Evolutionary conservation across 2,888 invertebrate genomes (phyloP), one percentile per base, ranked within the genome.

Genomic region (Torymus auratus): DNA sequence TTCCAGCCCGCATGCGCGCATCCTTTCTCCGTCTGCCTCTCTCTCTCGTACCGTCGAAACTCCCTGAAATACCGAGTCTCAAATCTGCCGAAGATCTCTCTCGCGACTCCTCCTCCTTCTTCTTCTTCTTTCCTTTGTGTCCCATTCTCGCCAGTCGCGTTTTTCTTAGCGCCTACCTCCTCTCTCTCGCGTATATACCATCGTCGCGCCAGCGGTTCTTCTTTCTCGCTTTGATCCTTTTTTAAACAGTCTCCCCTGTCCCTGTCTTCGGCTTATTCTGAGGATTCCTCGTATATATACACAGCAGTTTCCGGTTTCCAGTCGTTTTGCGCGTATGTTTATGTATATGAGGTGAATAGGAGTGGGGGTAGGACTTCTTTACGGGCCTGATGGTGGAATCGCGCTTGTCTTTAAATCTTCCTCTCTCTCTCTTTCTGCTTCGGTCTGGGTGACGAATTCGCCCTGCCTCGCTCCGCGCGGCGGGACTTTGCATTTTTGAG

Each of bases 241-340:
- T 17, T 64, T 64, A 52, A 41, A 64, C 64, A 64, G 64, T 41
- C 23, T 28, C 53, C 2, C 12, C 13, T 13, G 17, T 20, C 41
- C 41, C 41, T 64, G 41, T 64, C 23, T 64, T 64, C 41, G 64
- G 10, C 41, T 23, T 28, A 64, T 64, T 64, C 41, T 28, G 7
- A 74, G 56, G 71, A 1, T 69, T 69, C 52, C 11, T 60, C 53
- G 14, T 52, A 60, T 52, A 65, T 69, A 53, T 62, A 53, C 28
- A n/a, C 3, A 56, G 14, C 61, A 78, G 76, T 80, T 53, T 76
- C 68, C 78, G 78, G 78, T 78, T 78, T 78, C 72, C 60, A 55
- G 62, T 23, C 28, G 60, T 78, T 72, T 58, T 78, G 71, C 60
- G 65, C 28, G 28, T 28, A 28, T 28, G 28, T 28, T 28, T 28